These are phyloP conservation scores for Heliornis fulica DNA, from an alignment of 2,113 vertebrate genomes.

Conservation along the genomic window DNA sequence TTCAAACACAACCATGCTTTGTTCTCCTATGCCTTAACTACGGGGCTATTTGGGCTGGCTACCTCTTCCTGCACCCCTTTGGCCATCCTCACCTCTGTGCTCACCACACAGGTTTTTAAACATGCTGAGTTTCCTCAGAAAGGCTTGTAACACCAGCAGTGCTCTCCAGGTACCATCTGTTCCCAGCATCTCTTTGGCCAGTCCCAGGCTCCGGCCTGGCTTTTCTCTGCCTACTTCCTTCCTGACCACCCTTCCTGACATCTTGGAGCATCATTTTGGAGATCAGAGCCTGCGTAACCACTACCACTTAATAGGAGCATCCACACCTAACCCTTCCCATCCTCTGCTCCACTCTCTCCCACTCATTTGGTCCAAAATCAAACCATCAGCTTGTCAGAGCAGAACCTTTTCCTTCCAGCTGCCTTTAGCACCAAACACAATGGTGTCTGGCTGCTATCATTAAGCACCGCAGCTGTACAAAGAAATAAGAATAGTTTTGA, in stretches of 20 bases:
- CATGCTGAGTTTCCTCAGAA: accelerated
- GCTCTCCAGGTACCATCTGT: constrained; percentile 13
- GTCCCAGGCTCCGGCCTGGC: neutral
- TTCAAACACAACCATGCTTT: neutral
- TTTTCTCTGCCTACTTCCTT: neutral
- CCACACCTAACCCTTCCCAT: neutral
- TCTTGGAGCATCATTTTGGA: neutral
- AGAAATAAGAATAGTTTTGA: constrained; percentile 4
- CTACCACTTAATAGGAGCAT: accelerated
- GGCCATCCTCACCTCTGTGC: accelerated
- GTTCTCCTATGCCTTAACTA: neutral
- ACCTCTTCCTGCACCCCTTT: accelerated
- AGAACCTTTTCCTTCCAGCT: neutral
- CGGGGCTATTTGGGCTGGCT: neutral
- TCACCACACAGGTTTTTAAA: accelerated
- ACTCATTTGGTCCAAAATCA: neutral
- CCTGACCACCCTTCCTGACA: neutral
- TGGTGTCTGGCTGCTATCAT: neutral
- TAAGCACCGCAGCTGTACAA: neutral
- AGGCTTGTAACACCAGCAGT: neutral
- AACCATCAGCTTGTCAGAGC: neutral
- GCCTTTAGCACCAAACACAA: neutral
- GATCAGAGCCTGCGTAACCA: neutral
- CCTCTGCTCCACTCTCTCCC: neutral
- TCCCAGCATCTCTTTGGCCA: constrained; percentile 18